Evolutionary conservation across 2,888 invertebrate species (phyloP).

Genomic region (Azorinus chamasolen): DNA sequence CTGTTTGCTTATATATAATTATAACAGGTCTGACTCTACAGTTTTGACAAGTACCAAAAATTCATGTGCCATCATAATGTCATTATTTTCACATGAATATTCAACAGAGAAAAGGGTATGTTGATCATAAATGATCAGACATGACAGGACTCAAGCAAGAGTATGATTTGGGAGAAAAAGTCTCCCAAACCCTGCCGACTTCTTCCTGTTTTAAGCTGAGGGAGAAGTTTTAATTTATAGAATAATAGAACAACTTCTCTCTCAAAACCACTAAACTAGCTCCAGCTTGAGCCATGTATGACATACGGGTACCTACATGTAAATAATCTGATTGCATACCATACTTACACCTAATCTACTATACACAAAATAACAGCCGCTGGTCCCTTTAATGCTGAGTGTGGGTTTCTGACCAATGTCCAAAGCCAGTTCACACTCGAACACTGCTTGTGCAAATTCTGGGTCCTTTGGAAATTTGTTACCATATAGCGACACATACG

Average conservation of each 20-base stretch:
- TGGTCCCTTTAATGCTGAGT: constrained; percentile 98
- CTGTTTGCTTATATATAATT: no score
- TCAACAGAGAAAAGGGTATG: background rate
- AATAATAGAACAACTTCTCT: background rate
- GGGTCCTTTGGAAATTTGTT: constrained; percentile 88
- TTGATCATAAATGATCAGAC: background rate
- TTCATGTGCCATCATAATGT: no score
- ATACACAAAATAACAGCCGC: constrained; percentile 99
- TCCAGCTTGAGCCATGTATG: background rate
- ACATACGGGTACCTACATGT: background rate
- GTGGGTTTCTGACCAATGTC: constrained; percentile 97
- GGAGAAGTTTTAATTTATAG: background rate
- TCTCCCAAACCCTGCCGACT: no score
- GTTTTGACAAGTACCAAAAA: no score
- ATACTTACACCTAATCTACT: constrained; percentile 89
- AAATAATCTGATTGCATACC: background rate
- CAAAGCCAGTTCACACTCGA: constrained; percentile 96
- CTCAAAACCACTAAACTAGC: no score
- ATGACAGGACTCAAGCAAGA: background rate
- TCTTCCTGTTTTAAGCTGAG: no score
- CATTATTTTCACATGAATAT: no score
- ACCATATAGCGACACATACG: constrained; percentile 61
- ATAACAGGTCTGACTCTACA: no score
- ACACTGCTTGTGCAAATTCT: constrained; percentile 94
- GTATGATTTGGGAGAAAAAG: no score